Percentiles rank a stretch among this genome's conserved stretches.
Conservation (phyloP, 1,140 invertebrate species). For the Formica selysi region DNA sequence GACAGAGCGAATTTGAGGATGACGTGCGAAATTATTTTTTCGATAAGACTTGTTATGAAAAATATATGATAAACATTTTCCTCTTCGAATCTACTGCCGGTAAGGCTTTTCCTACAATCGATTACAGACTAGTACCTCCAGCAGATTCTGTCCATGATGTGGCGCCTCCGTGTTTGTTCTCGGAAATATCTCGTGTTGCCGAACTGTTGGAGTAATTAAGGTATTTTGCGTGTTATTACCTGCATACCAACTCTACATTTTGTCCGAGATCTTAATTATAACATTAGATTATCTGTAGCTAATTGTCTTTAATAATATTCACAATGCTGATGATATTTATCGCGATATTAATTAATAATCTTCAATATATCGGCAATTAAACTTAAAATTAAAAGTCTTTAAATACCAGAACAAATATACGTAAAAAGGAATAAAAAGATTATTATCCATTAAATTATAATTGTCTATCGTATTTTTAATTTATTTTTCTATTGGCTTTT, state of each 20-base stretch:
- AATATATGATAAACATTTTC: not conserved
- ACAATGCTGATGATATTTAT: not conserved
- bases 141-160: conserved; percentile 29
- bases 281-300: not conserved
- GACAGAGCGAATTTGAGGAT: not conserved
- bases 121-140: conserved; percentile 43
- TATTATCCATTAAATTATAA: too few species aligned
- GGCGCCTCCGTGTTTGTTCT: conserved; percentile 38
- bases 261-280: not conserved
- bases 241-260: not conserved
- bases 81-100: conserved; percentile 33
- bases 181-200: conserved; percentile 3
- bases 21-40: not conserved
- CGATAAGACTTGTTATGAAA: not conserved
- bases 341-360: not conserved
- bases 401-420: not conserved
- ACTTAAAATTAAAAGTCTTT: not conserved
- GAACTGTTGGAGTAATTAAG: not conserved
- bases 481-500: not conserved
- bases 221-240: not conserved
- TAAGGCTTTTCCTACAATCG: conserved; percentile 55
- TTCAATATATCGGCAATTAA: not conserved
- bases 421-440: not conserved
- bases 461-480: not conserved
- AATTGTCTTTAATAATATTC: not conserved